Evolutionary conservation across 1,140 invertebrate species (phyloP), one percentile per base, ranked within the genome.

Genomic region (Dendrolimus kikuchii): DNA sequence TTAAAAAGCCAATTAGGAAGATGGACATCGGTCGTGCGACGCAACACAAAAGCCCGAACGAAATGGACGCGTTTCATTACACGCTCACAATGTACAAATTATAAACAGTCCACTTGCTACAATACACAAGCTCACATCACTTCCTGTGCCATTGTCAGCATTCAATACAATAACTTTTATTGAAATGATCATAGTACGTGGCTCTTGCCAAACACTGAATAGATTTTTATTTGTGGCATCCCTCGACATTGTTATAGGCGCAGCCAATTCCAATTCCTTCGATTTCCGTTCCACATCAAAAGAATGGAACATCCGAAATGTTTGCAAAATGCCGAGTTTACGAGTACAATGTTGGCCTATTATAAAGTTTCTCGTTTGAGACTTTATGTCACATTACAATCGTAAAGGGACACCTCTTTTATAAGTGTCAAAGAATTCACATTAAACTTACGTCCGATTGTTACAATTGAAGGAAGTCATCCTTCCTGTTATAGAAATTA

Each of bases 141-240:
- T 86, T 86, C 82, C 81, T 84, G 77, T 74, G 62, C 60, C 72
- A 86, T 86, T 86, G 82, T 86, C 74, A 73, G 68, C 66, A 39
- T 77, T 72, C 80, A 73, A 81, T 82, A 81, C 74, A 82, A 86
- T 81, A 84, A 84, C 77, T 84, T 81, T 81, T 82, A 84, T 86
- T 83, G 79, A 80, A 86, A 84, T 74, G 76, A 82, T 80, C 71
- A 71, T 77, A 75, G 74, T 71, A 74, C 68, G 75, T 67, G 66
- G 62, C 60, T 55, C 59, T 68, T 71, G 66, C 67, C 63, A 68
- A 57, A 55, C 55, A 53, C 55, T 63, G 9, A 49, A 60, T 57
- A 52, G 63, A 9, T 41, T 74, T 81, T 76, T 80, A 77, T 81
- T 80, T 80, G 77, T 81, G 79, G 75, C 69, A 70, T 69, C 76